Evolutionary conservation across 2,888 invertebrate species (phyloP).

Genomic region (Andrena flavipes): DNA sequence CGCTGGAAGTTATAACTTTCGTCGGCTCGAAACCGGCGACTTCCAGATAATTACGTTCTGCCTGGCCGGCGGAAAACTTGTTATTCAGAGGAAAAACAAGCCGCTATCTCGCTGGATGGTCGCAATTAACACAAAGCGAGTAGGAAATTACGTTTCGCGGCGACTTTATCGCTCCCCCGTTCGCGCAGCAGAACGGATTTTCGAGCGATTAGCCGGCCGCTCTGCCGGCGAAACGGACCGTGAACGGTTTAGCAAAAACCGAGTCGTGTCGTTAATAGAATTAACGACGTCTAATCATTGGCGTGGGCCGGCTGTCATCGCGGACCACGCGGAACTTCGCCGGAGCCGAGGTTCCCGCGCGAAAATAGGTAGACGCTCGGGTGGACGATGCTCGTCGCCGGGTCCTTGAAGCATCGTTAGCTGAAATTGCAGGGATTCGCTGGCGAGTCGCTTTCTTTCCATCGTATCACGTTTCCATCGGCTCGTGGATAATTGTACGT

Average conservation of each 20-base stretch:
- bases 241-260: not conserved
- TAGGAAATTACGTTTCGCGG: slow-evolving; percentile 28
- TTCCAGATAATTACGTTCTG: slow-evolving; percentile 47
- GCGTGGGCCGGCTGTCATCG: not conserved
- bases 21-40: slow-evolving; percentile 19
- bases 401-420: not conserved
- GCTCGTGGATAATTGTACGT: slow-evolving; percentile 21
- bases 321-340: not conserved
- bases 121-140: slow-evolving; percentile 42
- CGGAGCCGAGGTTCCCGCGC: not conserved
- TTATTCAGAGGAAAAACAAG: slow-evolving; percentile 36
- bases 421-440: not conserved
- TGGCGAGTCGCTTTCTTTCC: slow-evolving; percentile 9
- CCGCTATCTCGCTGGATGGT: slow-evolving; percentile 25
- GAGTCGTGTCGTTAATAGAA: slow-evolving; percentile 22
- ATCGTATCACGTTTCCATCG: slow-evolving; percentile 14
- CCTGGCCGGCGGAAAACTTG: slow-evolving; percentile 39
- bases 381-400: not conserved
- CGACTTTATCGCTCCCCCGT: slow-evolving; percentile 11
- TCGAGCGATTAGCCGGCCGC: slow-evolving; percentile 14
- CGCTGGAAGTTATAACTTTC: slow-evolving; percentile 25
- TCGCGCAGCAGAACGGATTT: slow-evolving; percentile 1
- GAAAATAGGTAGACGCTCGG: too few species aligned
- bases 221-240: slow-evolving; percentile 1
- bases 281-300: slow-evolving; percentile 23